phyloP scores from a whole-genome alignment of 2,797 vertebrate genomes.

The Petrocephalus schoutedeni region DNA sequence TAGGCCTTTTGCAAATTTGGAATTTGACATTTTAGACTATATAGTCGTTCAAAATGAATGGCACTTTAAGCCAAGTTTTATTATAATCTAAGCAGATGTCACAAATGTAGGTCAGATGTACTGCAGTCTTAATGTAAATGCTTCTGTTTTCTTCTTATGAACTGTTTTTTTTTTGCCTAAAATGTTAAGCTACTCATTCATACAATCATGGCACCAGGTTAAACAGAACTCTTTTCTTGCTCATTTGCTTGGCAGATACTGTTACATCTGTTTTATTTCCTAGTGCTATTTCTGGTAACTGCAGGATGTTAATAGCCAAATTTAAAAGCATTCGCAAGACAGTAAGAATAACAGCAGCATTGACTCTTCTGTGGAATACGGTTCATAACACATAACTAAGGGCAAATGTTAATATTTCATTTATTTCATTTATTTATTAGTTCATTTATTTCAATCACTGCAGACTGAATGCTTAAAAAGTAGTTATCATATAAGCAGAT shows the following conservation, averaged over 20 bases:
- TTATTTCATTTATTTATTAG: too few relatives aligned
- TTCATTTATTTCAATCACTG: neutral
- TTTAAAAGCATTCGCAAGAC: neutral
- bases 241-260: neutral
- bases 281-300: neutral
- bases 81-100: neutral
- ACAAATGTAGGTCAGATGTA: neutral
- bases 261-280: neutral
- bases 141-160: neutral
- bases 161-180: neutral
- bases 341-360: neutral
- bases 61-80: neutral
- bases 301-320: neutral
- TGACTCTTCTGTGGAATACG: neutral
- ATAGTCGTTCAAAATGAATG: neutral
- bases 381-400: neutral
- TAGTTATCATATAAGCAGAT: neutral
- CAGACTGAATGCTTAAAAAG: neutral
- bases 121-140: neutral
- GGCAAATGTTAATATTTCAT: neutral
- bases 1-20: neutral
- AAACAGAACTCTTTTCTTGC: neutral
- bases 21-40: neutral
- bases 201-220: neutral
- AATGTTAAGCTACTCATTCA: neutral